Conservation (phyloP, 2,113 vertebrate genomes). For the Ardeotis arabs region DNA sequence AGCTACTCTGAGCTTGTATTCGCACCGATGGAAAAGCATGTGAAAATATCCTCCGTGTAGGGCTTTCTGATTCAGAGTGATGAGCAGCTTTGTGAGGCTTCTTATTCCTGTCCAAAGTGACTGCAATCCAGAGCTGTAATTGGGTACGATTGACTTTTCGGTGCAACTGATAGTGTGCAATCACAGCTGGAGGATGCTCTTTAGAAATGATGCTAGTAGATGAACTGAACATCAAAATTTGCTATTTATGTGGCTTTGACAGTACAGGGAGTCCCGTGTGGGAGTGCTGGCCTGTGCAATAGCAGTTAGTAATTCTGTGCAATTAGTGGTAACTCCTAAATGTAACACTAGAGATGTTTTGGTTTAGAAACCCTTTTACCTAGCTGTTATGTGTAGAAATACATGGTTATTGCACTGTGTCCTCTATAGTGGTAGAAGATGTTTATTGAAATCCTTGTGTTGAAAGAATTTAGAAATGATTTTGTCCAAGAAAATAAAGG, state of each 20-base stretch:
- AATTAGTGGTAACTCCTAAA: neutral
- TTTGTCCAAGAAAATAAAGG: slow-evolving; percentile 29
- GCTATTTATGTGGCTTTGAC: neutral
- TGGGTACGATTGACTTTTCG: neutral
- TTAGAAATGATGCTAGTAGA: neutral
- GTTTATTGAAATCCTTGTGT: neutral
- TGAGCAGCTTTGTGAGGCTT: neutral
- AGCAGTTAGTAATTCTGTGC: neutral
- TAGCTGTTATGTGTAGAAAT: neutral
- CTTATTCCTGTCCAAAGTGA: neutral
- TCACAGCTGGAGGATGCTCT: slow-evolving; percentile 3
- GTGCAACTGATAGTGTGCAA: neutral
- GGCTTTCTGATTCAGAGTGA: neutral
- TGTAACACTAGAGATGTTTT: neutral
- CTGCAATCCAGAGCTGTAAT: neutral
- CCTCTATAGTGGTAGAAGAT: neutral
- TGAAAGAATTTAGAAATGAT: neutral
- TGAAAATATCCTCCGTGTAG: neutral
- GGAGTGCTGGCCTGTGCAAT: neutral
- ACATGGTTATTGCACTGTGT: neutral
- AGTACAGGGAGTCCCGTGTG: neutral
- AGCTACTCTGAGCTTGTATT: neutral
- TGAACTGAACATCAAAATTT: neutral
- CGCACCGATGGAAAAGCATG: too few species aligned
- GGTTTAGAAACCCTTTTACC: neutral